These are phyloP conservation scores for Theristicus caerulescens DNA, from an alignment of 2,113 vertebrate genomes.

Conservation along the genomic window DNA sequence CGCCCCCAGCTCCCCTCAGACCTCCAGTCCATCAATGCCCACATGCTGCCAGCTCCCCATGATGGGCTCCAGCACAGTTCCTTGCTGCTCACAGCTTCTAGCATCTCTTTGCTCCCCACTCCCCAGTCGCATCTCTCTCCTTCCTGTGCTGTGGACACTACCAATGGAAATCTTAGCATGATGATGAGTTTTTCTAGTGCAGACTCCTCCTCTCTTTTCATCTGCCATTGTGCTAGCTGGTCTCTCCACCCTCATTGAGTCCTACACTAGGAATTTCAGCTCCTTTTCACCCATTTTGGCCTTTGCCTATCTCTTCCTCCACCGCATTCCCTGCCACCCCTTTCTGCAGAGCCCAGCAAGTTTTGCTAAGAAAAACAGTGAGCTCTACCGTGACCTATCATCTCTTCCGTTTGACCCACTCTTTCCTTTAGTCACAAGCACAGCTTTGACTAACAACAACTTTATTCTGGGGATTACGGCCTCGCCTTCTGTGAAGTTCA, in stretches of 20 bases:
- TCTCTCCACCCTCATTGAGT: background rate
- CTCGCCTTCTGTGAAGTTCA: background rate
- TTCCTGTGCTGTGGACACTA: background rate
- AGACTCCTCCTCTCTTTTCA: background rate
- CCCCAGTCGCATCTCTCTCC: background rate
- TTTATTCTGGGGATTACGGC: background rate
- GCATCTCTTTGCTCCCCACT: background rate
- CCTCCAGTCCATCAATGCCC: too few relatives aligned
- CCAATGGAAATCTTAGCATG: background rate
- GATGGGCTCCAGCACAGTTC: background rate
- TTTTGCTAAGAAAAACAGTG: background rate
- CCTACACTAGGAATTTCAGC: background rate
- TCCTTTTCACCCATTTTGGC: background rate
- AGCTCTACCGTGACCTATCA: background rate
- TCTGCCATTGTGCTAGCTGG: background rate
- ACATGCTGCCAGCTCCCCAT: rapidly evolving
- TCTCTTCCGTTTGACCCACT: background rate
- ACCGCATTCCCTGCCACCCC: background rate
- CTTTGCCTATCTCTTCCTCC: background rate
- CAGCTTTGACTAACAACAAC: background rate
- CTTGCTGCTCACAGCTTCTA: background rate
- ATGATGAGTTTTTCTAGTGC: background rate
- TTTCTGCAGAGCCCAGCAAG: background rate
- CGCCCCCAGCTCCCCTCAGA: rapidly evolving
- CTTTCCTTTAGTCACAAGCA: background rate